A percentile compares a stretch with the other conserved stretches of the same genome.
phyloP scores from a whole-genome alignment of 30 jellyfish, hydroid and myxozoan species.

The Aurelia sp. region DNA sequence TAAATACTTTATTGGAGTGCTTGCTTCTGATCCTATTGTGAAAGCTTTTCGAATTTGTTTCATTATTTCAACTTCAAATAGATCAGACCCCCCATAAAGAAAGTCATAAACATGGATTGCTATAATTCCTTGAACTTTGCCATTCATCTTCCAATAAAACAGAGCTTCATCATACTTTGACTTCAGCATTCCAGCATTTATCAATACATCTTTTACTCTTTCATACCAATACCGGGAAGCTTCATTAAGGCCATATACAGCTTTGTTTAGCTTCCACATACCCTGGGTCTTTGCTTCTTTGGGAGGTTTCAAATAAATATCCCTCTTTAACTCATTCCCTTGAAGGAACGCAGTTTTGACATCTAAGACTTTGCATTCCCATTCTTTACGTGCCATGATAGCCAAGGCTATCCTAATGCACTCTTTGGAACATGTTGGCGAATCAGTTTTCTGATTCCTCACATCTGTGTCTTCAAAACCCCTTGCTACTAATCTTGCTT shows the following conservation, averaged over 20 bases:
- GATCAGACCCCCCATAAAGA: conserved; percentile 32
- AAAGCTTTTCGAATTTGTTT: background rate
- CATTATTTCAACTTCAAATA: conserved; percentile 8
- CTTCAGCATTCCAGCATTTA: conserved; percentile 36
- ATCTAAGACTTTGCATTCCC: conserved; percentile 41
- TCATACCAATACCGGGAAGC: conserved; percentile 16
- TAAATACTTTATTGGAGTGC: conserved; percentile 6
- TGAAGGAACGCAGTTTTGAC: conserved; percentile 57
- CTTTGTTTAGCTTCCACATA: conserved; percentile 49
- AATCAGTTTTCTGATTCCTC: conserved; percentile 31
- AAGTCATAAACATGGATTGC: conserved; percentile 20
- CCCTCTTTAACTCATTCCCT: conserved; percentile 43
- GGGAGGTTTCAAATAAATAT: conserved; percentile 38
- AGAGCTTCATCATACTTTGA: conserved; percentile 43
- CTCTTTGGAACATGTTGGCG: conserved; percentile 46
- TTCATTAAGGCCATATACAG: conserved; percentile 46
- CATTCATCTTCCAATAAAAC: background rate
- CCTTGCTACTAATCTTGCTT: conserved; percentile 50
- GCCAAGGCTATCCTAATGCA: conserved; percentile 30
- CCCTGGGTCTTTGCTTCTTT: conserved; percentile 40
- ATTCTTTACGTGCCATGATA: conserved; percentile 26
- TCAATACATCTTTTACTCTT: conserved; percentile 37
- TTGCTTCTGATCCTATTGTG: conserved; percentile 13
- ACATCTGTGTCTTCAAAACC: conserved; percentile 48
- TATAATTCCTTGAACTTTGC: conserved; percentile 4